Evolutionary conservation across 1,140 invertebrate genomes (phyloP).

Genomic region (Aphaenogaster floridana): DNA sequence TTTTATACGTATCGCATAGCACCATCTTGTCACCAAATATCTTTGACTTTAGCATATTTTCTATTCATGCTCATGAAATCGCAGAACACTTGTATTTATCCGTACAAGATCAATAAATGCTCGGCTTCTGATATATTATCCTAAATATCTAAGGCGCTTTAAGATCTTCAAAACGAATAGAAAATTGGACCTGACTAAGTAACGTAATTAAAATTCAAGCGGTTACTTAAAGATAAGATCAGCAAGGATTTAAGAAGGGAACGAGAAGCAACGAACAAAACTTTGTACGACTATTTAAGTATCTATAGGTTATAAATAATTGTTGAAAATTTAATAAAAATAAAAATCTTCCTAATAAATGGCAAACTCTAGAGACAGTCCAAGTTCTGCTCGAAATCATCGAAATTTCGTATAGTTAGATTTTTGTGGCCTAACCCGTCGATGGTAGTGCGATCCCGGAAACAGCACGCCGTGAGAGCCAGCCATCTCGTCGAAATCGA

Average conservation of each 20-base stretch:
- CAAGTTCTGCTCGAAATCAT: not conserved
- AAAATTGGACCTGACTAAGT: not conserved
- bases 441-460: constrained; percentile 53
- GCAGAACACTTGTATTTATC: not conserved
- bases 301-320: constrained; percentile 1
- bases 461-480: constrained; percentile 30
- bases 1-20: constrained; percentile 62
- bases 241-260: not conserved
- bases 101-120: not conserved
- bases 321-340: constrained; percentile 15
- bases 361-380: not conserved
- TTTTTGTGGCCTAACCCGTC: constrained; percentile 64
- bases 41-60: constrained; percentile 50
- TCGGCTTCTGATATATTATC: not conserved
- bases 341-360: constrained; percentile 17
- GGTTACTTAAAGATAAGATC: not conserved
- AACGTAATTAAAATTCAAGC: not conserved
- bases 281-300: not conserved
- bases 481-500: constrained; percentile 65
- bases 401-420: constrained; percentile 55
- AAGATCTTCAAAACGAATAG: not conserved
- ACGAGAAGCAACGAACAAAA: not conserved
- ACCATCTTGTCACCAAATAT: constrained; percentile 46
- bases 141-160: not conserved
- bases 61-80: not conserved